Percentiles rank a stretch among this genome's conserved stretches.
These are phyloP conservation scores for Arizona elegans DNA, from an alignment of 2,113 vertebrate genomes.

Conservation along the genomic window DNA sequence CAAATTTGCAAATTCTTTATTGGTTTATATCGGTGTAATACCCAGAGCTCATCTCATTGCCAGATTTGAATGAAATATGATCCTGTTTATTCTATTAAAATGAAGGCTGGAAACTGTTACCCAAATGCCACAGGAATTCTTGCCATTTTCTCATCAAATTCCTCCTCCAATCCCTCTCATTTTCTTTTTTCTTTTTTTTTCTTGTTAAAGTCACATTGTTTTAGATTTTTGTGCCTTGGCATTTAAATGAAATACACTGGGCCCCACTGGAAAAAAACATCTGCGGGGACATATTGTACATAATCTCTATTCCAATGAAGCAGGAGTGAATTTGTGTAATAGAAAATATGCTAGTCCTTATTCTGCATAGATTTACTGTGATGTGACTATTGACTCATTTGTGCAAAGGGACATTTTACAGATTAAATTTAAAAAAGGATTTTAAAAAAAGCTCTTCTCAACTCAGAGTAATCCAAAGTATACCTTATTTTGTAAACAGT, in stretches of 20 bases:
- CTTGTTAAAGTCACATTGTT: slow-evolving; percentile 84
- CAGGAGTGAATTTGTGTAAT: slow-evolving; percentile 64
- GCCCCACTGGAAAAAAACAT: slow-evolving; percentile 78
- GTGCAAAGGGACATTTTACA: slow-evolving; percentile 68
- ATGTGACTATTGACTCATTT: slow-evolving; percentile 75
- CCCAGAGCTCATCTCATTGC: slow-evolving; percentile 86
- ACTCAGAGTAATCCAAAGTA: slow-evolving; percentile 61
- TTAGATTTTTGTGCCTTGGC: slow-evolving; percentile 79
- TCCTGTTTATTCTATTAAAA: slow-evolving; percentile 88
- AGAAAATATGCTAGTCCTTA: slow-evolving; percentile 72
- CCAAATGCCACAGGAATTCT: slow-evolving; percentile 86
- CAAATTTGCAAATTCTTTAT: slow-evolving; percentile 87
- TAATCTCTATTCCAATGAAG: slow-evolving; percentile 80
- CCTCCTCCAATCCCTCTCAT: slow-evolving; percentile 71
- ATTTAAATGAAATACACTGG: slow-evolving; percentile 82
- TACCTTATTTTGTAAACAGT: slow-evolving; percentile 61
- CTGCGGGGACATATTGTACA: slow-evolving; percentile 81
- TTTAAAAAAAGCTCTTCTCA: slow-evolving; percentile 44
- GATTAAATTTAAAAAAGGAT: slow-evolving; percentile 69
- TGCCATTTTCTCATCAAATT: slow-evolving; percentile 86
- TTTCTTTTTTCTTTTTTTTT: slow-evolving; percentile 21
- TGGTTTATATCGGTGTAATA: slow-evolving; percentile 85
- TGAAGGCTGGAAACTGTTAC: slow-evolving; percentile 83
- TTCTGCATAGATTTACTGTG: slow-evolving; percentile 67
- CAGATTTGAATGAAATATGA: slow-evolving; percentile 89